Conservation (phyloP, 2,113 vertebrate species). For the Tonatia bakeri region DNA sequence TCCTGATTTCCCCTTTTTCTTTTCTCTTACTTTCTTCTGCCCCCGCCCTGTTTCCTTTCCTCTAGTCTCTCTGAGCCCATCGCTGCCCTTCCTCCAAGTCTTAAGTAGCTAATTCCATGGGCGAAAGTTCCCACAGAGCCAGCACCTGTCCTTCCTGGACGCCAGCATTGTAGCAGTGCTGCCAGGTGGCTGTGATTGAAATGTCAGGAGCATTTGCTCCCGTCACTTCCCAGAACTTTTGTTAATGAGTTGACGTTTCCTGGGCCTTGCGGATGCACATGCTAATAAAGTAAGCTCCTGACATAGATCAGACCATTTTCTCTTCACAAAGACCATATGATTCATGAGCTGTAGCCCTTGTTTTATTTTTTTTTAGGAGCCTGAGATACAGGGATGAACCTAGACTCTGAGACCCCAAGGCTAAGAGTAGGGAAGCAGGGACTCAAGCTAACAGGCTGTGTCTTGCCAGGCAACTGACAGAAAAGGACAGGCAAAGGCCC, state of each 20-base stretch:
- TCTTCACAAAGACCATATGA: background rate
- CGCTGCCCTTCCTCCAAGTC: background rate
- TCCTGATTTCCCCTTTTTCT: background rate
- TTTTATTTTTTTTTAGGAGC: background rate
- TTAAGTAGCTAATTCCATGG: background rate
- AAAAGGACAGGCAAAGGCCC: background rate
- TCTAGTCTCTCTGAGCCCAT: background rate
- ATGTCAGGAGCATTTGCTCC: background rate
- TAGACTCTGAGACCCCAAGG: background rate
- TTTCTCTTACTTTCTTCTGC: background rate
- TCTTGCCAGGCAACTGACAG: background rate
- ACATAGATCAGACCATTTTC: background rate
- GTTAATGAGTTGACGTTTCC: background rate
- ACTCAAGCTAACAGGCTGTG: rapidly evolving
- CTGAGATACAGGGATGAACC: background rate
- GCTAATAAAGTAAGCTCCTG: background rate
- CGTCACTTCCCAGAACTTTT: background rate
- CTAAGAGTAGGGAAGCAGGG: background rate
- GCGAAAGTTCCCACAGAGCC: background rate
- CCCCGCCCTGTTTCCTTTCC: no score
- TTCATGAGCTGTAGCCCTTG: background rate
- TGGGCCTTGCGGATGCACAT: background rate
- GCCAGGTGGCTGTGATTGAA: background rate
- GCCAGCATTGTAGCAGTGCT: background rate
- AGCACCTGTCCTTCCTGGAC: background rate